Conservation (phyloP, 2,888 invertebrate genomes). For the Megalurothrips usitatus region DNA sequence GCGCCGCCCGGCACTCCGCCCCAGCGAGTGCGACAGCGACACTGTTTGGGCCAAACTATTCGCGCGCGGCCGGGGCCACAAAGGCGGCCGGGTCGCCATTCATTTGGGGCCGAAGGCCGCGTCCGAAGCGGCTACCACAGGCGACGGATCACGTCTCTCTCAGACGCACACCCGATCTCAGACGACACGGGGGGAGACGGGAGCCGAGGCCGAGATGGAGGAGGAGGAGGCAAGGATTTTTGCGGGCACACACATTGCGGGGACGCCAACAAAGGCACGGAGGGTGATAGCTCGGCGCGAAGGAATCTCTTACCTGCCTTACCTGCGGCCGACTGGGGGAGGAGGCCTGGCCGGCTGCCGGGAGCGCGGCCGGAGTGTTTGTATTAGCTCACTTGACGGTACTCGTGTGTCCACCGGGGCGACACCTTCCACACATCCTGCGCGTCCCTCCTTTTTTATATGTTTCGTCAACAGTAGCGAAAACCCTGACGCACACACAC, state of each 20-base stretch:
- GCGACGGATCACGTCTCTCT: no score
- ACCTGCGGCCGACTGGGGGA: neutral
- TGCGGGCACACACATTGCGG: neutral
- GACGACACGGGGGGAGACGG: no score
- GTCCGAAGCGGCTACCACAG: no score
- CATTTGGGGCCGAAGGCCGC: no score
- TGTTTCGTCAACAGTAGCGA: neutral
- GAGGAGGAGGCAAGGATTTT: neutral
- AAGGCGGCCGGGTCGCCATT: no score
- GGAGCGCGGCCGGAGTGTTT: neutral
- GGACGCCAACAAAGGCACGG: neutral
- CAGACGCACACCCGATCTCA: no score
- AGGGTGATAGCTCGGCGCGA: neutral
- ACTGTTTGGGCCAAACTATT: no score
- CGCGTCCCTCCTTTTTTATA: neutral
- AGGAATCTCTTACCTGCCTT: neutral
- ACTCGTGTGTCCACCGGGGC: neutral
- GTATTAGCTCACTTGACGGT: constrained; percentile 24
- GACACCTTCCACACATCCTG: neutral
- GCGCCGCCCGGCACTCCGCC: no score
- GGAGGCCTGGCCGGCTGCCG: neutral
- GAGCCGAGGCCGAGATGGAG: no score
- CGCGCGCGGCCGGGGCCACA: no score
- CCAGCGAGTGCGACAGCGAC: no score
- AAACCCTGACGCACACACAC: neutral